Conservation (phyloP, 1,140 invertebrate genomes). For the Pristionchus pacificus region DNA sequence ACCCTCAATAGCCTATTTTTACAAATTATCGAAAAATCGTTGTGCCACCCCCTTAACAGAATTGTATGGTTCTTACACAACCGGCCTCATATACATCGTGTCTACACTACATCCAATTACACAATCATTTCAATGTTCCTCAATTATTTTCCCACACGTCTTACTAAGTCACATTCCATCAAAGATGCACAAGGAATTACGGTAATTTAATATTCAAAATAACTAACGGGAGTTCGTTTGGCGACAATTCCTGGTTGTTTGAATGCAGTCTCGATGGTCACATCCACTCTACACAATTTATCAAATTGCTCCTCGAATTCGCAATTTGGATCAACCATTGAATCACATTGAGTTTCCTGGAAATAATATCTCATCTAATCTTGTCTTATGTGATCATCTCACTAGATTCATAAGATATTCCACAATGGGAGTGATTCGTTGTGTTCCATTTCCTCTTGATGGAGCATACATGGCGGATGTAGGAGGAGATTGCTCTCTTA, state of each 20-base stretch:
- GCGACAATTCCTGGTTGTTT: conserved; percentile 36
- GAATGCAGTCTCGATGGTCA: conserved; percentile 36
- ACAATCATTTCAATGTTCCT: too few species aligned
- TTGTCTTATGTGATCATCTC: conserved; percentile 3
- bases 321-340: not conserved
- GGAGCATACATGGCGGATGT: conserved; percentile 13
- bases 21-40: too few species aligned
- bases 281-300: conserved; percentile 34
- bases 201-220: conserved; percentile 1
- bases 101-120: too few species aligned
- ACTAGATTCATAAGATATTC: conserved; percentile 33
- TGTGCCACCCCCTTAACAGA: too few species aligned
- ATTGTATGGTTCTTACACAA: too few species aligned
- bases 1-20: too few species aligned
- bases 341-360: not conserved
- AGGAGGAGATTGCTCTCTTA: conserved; percentile 1
- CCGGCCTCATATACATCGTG: too few species aligned
- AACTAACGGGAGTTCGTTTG: conserved; percentile 32
- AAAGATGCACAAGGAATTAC: too few species aligned
- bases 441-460: conserved; percentile 5
- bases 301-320: conserved; percentile 34
- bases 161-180: too few species aligned
- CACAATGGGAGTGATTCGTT: conserved; percentile 19
- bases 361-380: not conserved
- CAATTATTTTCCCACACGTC: too few species aligned